These are phyloP conservation scores for Drosophila meridiana DNA, from an alignment of 2,888 invertebrate genomes.

Conservation along the genomic window DNA sequence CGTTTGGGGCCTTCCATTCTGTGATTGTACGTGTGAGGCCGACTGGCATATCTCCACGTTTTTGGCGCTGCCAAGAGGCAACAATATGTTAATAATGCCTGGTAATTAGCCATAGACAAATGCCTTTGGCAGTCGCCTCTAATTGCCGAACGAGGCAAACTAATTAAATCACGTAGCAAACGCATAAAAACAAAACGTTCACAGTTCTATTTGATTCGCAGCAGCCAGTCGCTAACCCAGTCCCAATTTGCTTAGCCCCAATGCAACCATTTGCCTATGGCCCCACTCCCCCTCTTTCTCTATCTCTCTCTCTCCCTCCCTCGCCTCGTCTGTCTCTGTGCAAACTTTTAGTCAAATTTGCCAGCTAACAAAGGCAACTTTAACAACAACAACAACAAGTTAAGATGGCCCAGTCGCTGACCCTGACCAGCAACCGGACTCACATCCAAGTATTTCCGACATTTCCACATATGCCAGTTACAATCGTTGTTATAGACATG, in stretches of 20 bases:
- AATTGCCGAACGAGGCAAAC: conserved; percentile 56
- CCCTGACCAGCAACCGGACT: conserved; percentile 17
- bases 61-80: conserved; percentile 12
- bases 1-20: conserved; percentile 1
- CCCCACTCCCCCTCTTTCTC: neutral
- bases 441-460: conserved; percentile 20
- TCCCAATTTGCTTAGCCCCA: conserved; percentile 8
- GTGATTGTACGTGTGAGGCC: neutral
- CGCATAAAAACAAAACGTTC: conserved; percentile 65
- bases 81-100: conserved; percentile 69
- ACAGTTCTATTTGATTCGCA: conserved; percentile 24
- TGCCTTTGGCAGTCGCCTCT: conserved; percentile 49
- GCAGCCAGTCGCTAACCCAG: conserved; percentile 8
- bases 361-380: conserved; percentile 50
- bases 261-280: neutral
- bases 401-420: conserved; percentile 10
- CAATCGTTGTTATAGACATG: neutral
- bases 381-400: conserved; percentile 20
- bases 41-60: conserved; percentile 5
- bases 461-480: conserved; percentile 27
- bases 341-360: conserved; percentile 74
- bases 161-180: conserved; percentile 79
- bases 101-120: conserved; percentile 67
- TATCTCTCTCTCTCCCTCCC: neutral
- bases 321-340: conserved; percentile 18